Conservation (phyloP, 1,140 invertebrate genomes). For the Aricia agestis region DNA sequence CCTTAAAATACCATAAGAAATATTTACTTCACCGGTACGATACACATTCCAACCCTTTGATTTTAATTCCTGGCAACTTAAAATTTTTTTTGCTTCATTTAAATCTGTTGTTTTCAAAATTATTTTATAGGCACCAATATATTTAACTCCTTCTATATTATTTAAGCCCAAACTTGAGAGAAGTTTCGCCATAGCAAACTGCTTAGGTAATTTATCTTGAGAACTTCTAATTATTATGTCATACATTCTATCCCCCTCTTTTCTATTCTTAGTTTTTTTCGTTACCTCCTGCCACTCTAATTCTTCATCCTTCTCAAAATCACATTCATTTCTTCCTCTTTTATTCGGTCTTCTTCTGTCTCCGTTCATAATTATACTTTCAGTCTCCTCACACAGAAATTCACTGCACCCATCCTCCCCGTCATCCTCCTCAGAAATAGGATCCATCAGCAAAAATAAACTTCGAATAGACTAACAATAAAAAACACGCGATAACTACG, state of each 20-base stretch:
- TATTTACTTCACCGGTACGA: conserved; percentile 9
- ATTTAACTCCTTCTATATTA: conserved; percentile 17
- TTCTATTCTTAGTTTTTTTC: background rate
- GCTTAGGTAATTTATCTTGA: background rate
- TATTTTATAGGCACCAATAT: conserved; percentile 20
- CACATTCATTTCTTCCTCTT: too few species aligned
- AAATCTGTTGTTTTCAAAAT: conserved; percentile 1
- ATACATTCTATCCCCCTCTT: background rate
- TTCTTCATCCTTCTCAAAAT: too few species aligned
- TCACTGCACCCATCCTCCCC: too few species aligned
- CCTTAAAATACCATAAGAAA: conserved; percentile 15
- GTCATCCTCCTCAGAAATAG: too few species aligned
- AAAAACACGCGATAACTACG: too few species aligned
- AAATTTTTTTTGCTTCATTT: background rate
- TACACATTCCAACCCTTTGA: conserved; percentile 9
- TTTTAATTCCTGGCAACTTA: background rate
- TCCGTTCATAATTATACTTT: too few species aligned
- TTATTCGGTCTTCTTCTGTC: too few species aligned
- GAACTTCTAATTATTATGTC: conserved; percentile 10
- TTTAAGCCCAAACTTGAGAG: conserved; percentile 9
- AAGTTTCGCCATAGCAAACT: conserved; percentile 8
- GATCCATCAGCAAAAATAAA: too few species aligned
- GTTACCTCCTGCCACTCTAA: too few species aligned
- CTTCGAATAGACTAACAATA: too few species aligned
- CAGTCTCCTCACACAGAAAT: too few species aligned